These are phyloP conservation scores for Bombus superbus DNA, from an alignment of 1,140 invertebrate species.

Conservation along the genomic window DNA sequence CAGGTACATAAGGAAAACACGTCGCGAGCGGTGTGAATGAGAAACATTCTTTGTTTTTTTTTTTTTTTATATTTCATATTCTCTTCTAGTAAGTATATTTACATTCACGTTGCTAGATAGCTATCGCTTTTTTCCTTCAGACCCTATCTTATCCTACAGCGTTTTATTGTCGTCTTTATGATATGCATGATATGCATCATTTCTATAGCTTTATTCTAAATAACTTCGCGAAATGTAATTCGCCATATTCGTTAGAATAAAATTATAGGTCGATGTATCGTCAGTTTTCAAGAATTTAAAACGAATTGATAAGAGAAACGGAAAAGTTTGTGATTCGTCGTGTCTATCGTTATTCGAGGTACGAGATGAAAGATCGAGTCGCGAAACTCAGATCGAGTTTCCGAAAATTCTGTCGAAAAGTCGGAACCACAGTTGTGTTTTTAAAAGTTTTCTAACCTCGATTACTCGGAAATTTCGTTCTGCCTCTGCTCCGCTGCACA, in stretches of 20 bases:
- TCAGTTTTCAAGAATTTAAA: background rate
- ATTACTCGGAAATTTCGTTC: constrained; percentile 5
- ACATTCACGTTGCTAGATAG: too few species aligned
- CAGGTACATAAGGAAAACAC: too few species aligned
- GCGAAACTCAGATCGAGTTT: background rate
- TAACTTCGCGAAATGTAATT: too few species aligned
- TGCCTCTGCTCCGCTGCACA: background rate
- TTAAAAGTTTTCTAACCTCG: constrained; percentile 20
- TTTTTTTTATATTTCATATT: background rate
- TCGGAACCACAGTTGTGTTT: constrained; percentile 7
- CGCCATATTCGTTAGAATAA: too few species aligned
- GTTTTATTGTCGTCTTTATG: too few species aligned
- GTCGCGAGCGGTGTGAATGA: too few species aligned
- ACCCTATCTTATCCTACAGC: too few species aligned
- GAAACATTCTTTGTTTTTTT: too few species aligned
- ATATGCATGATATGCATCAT: too few species aligned
- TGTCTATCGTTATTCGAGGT: background rate
- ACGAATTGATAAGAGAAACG: background rate
- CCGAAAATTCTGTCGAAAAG: background rate
- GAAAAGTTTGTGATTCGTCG: background rate
- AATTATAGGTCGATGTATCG: too few species aligned
- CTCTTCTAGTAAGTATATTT: background rate
- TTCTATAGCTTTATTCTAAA: too few species aligned
- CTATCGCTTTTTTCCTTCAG: too few species aligned
- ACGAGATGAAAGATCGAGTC: background rate